Evolutionary conservation across 1,140 invertebrate genomes (phyloP), one percentile per base, ranked within the genome.

Genomic region (Diabrotica undecimpunctata): DNA sequence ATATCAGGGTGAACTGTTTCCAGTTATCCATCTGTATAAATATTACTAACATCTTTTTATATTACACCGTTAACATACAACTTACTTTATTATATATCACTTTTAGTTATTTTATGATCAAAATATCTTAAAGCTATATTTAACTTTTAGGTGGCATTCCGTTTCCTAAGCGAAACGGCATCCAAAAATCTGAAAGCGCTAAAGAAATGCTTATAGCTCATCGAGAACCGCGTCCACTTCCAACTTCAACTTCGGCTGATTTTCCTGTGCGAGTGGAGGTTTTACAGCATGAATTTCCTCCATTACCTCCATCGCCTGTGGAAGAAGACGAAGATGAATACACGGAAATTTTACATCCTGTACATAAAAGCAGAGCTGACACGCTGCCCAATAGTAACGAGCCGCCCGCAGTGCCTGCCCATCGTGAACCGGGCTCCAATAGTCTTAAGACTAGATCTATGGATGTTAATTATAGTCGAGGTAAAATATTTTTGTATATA

Each of bases 401-500:
- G 80, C 84, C 81, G 66, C 86, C 87, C n/a, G 81, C 84, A 54
- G 60, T 74, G 61, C 89, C 89, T n/a, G 89, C 88, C 35, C 90
- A 92, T 81, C 84, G 87, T 35, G 77, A 84, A 66, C 78, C 81
- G 50, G 83, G 84, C 37, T 82, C 85, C 14, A 89, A 88, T 72
- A 90, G 88, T 61, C 83, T 92, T 38, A 91, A 91, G 76, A 92
- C 90, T 55, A 83, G 90, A 71, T 91, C 90, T 13, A 91, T 92
- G 86, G 89, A 92, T 74, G 88, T 89, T 5, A 87, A 78, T 76
- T 73, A 78, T 67, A 63, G 85, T 58, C 86, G 88, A 74, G 86
- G 86, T 69, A 39, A 11, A 38, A 25, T 25, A 25, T 25, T 25
- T n/a, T n/a, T n/a, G n/a, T n/a, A n/a, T n/a, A n/a, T 7, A 8